Evolutionary conservation across 2,113 vertebrate genomes (phyloP).

Genomic region (Sporophila hypoxantha): DNA sequence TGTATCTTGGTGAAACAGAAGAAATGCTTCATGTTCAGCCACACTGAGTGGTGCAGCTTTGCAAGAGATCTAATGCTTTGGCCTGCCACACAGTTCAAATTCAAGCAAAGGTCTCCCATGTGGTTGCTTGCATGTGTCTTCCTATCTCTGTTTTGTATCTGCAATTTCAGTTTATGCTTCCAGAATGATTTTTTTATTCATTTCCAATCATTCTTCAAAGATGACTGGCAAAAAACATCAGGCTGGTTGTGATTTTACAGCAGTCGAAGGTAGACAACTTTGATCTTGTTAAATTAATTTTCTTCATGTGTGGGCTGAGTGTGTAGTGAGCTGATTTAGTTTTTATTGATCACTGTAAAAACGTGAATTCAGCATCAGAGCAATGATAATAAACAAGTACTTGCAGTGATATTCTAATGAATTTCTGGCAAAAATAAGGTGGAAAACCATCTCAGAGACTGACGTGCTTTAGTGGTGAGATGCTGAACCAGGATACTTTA

Average conservation of each 20-base stretch:
- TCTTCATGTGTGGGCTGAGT: slow-evolving; percentile 54
- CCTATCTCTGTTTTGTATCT: slow-evolving; percentile 42
- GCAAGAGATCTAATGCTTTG: background rate
- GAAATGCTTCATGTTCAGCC: background rate
- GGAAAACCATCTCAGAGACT: background rate
- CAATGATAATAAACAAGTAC: slow-evolving; percentile 47
- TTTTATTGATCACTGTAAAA: slow-evolving; percentile 56
- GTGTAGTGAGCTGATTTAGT: slow-evolving; percentile 30
- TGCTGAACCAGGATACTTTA: slow-evolving; percentile 13
- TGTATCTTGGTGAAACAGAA: background rate
- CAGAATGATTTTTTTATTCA: slow-evolving; percentile 35
- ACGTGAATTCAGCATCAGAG: slow-evolving; percentile 31
- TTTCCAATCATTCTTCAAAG: slow-evolving; percentile 55
- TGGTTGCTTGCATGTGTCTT: slow-evolving; percentile 5
- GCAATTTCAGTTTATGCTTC: slow-evolving; percentile 7
- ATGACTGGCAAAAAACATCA: slow-evolving; percentile 15
- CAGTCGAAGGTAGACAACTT: slow-evolving; percentile 32
- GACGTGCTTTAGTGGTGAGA: background rate
- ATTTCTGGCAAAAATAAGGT: slow-evolving; percentile 30
- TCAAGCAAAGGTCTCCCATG: background rate
- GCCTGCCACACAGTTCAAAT: background rate
- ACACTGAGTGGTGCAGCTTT: background rate
- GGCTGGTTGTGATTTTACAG: slow-evolving; percentile 41
- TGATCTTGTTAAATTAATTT: slow-evolving; percentile 56
- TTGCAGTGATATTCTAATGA: slow-evolving; percentile 49